Base-by-base conservation (phyloP, 2,888 invertebrate species). In the Drosophila borborema region DNA sequence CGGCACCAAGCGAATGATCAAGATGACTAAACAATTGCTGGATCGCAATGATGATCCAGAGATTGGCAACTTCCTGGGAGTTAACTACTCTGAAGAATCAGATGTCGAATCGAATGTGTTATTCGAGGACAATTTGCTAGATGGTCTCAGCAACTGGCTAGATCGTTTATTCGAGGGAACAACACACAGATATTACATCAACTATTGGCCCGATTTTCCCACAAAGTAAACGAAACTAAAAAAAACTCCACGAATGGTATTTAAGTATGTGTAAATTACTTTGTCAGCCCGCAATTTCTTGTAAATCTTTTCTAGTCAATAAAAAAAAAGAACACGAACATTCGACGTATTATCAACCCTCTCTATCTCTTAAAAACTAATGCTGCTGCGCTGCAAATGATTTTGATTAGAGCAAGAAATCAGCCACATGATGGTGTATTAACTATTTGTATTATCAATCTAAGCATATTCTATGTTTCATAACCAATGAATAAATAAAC, bases 191-290 rank as follows among this genome's bases (percentile, higher is more conserved):
- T 99, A 99, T 94, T 97, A 98, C 93, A 96, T 99, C 86, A 98
- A 98, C 93, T 98, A 98, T 93, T 99, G 99, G 99, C 99, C 99
- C n/a, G 98, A 98, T 91, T 98, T 97, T 94, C 96, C 96, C 80
- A 95, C 96, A 91, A 97, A 97, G 94, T 97, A 96, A 55, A 20
- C 45, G 12, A 45, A 2, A 38, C 94, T 9, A 34, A 34, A 34
- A 1, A 59, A 38, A 54, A 46, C 14, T 14, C 18, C 51, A 40
- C 20, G 31, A 41, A 31, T 48, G 16, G 36, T 58, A 49, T 58
- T 48, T 51, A 64, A 18, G 18, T 20, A 20, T 51, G 14, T 78
- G 81, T 81, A 81, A 81, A 78, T 78, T 68, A 60, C 18, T 55
- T 70, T 70, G 62, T 62, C 62, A 65, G 46, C 59, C 64, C 40